Conservation (phyloP, 2,797 vertebrate species). For the Epinephelus awoara region DNA sequence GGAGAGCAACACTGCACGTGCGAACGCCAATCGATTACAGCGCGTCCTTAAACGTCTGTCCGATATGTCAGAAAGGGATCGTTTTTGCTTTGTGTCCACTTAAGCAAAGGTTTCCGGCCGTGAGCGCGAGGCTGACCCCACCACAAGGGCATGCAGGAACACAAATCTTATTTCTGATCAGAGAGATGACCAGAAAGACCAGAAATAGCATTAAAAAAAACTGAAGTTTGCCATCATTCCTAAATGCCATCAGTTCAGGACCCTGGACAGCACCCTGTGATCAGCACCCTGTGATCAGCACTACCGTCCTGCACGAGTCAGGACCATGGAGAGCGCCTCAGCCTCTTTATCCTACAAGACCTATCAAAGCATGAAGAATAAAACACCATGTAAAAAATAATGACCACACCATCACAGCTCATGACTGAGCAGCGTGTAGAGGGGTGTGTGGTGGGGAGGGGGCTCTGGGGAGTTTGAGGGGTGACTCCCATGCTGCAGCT, state of each 20-base stretch:
- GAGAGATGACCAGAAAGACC: neutral
- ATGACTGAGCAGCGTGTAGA: neutral
- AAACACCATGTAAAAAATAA: no score
- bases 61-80: constrained; percentile 68
- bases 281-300: no score
- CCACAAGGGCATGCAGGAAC: constrained; percentile 52
- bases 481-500: neutral
- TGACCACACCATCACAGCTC: neutral
- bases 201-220: neutral
- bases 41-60: constrained; percentile 76
- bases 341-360: neutral
- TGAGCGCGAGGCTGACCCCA: constrained; percentile 52
- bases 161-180: constrained; percentile 10
- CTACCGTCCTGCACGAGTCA: neutral
- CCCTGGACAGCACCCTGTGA: constrained; percentile 39
- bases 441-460: neutral
- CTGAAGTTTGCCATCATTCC: no score
- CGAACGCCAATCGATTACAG: constrained; percentile 60
- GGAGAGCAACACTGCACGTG: constrained; percentile 24
- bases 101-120: constrained; percentile 51
- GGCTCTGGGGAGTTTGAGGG: neutral
- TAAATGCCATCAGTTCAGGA: constrained; percentile 20
- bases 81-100: constrained; percentile 65
- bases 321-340: constrained; percentile 2
- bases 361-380: neutral